Evolutionary conservation across 2,888 invertebrate genomes (phyloP).

Genomic region (Apantesis nais): DNA sequence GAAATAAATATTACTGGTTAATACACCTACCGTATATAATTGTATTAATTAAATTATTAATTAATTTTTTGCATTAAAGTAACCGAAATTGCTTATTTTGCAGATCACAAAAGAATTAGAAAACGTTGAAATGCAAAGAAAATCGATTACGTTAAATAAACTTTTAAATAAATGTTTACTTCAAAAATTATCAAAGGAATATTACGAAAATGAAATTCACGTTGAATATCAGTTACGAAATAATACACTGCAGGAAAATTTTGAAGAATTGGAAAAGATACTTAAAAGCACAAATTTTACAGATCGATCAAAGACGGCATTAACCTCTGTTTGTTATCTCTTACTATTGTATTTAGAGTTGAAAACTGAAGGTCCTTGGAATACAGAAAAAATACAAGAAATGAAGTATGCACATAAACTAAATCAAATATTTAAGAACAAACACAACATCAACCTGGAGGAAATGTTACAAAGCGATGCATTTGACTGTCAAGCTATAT

Average conservation of each 20-base stretch:
- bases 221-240: slow-evolving; percentile 62
- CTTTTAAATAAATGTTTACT: slow-evolving; percentile 59
- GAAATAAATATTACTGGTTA: too few relatives aligned
- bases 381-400: slow-evolving; percentile 49
- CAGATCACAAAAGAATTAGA: neutral
- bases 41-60: too few relatives aligned
- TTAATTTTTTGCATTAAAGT: neutral
- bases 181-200: slow-evolving; percentile 63
- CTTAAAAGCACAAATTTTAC: slow-evolving; percentile 57
- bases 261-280: slow-evolving; percentile 53
- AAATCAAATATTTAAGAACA: slow-evolving; percentile 56
- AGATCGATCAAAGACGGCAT: slow-evolving; percentile 39
- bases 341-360: slow-evolving; percentile 68
- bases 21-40: too few relatives aligned
- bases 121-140: slow-evolving; percentile 34
- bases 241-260: slow-evolving; percentile 54
- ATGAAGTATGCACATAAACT: slow-evolving; percentile 56
- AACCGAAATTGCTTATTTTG: neutral
- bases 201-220: slow-evolving; percentile 62
- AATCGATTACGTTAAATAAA: slow-evolving; percentile 42
- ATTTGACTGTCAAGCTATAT: slow-evolving; percentile 64
- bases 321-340: slow-evolving; percentile 57
- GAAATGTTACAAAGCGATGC: slow-evolving; percentile 52
- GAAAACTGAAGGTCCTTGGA: slow-evolving; percentile 61
- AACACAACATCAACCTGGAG: slow-evolving; percentile 55